A percentile compares a stretch with the other conserved stretches of the same genome.
These are phyloP conservation scores for Melieria omissa DNA, from an alignment of 2,888 invertebrate species.

Conservation along the genomic window DNA sequence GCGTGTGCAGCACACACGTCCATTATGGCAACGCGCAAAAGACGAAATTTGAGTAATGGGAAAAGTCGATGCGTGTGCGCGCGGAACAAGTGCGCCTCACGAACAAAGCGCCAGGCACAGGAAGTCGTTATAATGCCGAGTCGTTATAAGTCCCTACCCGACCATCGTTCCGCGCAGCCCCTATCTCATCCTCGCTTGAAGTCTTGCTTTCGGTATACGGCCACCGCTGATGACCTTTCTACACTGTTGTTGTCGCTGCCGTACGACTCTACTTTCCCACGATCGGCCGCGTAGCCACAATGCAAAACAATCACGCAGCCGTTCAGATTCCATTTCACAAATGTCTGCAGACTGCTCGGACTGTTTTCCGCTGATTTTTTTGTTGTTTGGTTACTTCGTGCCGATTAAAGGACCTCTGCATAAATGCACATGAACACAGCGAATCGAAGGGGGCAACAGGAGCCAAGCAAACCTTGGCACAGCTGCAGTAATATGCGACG, in stretches of 20 bases:
- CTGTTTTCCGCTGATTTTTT: slow-evolving; percentile 12
- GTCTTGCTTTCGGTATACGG: no score
- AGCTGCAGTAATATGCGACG: slow-evolving; percentile 42
- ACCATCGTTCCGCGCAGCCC: no score
- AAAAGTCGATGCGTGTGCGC: background rate
- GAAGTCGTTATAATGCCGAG: slow-evolving; percentile 32
- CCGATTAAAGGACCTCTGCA: slow-evolving; percentile 35
- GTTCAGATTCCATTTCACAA: slow-evolving; percentile 11
- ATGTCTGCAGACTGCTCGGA: slow-evolving; percentile 8
- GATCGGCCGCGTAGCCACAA: background rate
- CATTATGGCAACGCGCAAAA: background rate
- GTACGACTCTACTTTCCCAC: slow-evolving; percentile 11
- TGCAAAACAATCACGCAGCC: background rate
- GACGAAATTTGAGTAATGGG: background rate
- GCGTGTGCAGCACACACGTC: slow-evolving; percentile 39
- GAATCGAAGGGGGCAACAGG: slow-evolving; percentile 25
- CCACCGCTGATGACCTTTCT: no score
- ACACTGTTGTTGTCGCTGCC: no score
- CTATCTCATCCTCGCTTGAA: no score
- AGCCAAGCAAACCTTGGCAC: slow-evolving; percentile 40
- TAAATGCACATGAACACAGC: slow-evolving; percentile 25
- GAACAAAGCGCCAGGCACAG: slow-evolving; percentile 27
- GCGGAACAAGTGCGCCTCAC: slow-evolving; percentile 35
- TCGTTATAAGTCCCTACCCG: slow-evolving; percentile 5
- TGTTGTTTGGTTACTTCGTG: background rate